Evolutionary conservation across 2,888 invertebrate genomes (phyloP), one percentile per base, ranked within the genome.

Genomic region (Merodon equestris): DNA sequence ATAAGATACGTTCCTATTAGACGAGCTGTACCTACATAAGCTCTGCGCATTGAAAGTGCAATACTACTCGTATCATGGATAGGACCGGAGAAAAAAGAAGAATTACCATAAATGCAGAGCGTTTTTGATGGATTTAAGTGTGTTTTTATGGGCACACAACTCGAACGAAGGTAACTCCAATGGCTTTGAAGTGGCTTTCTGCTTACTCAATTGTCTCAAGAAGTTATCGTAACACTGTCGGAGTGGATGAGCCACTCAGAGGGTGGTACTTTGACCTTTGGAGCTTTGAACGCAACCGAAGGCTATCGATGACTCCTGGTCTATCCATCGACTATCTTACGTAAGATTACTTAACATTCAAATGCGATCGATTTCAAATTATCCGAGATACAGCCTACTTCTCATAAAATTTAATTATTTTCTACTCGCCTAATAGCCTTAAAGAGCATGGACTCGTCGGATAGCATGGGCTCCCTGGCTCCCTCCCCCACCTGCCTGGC

Each of bases 391-490:
- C 34, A 15, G 4, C 48, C 58, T 57, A 45, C 36, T 17, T 60
- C 38, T 50, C 18, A 67, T 73, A 77, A 77, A 73, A 42, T 77
- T 67, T 73, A 77, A 77, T 77, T 77, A 73, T 73, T 68, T 67
- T 67, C 44, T 10, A 68, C 67, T 77, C 77, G 57, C 53, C 73
- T 73, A 67, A 67, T 61, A 45, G 64, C 12, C 9, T 61, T 72
- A 40, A 27, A 27, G 27, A 51, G 51, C 60, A 72, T 77, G 42
- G 61, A 72, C 40, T 54, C 38, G 40, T 27, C 53, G 66, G 63
- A 51, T 56, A 63, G 64, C 14, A 48, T 45, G 44, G 56, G 54
- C 54, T 63, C 50, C 61, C 67, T 67, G 17, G 7, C 36, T 27
- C n/a, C 48, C 14, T 38, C 66, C 57, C 51, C 47, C 38, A 45